Evolutionary conservation across 2,888 invertebrate genomes (phyloP).

Genomic region (Drosophila sordidula): DNA sequence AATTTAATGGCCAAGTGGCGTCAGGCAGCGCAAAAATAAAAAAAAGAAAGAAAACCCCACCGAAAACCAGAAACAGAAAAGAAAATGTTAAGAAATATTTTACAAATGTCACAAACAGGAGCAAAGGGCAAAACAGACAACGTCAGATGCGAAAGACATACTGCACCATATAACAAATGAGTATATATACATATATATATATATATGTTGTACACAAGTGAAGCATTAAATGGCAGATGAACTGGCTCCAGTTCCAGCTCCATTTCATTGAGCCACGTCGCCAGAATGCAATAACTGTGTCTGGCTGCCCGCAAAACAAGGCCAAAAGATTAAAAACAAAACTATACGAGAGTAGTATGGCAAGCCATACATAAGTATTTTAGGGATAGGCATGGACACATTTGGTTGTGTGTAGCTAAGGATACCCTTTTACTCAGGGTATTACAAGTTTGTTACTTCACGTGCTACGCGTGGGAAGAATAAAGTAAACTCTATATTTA

Average conservation of each 20-base stretch:
- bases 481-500: not conserved
- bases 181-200: slow-evolving; percentile 3
- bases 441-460: not conserved
- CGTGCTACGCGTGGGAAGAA: not conserved
- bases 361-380: no score
- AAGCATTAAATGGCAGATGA: slow-evolving; percentile 49
- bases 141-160: slow-evolving; percentile 40
- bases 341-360: not conserved
- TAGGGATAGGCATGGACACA: no score
- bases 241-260: slow-evolving; percentile 32
- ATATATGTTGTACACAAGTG: slow-evolving; percentile 26
- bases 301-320: slow-evolving; percentile 62
- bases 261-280: slow-evolving; percentile 41
- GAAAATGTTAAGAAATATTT: slow-evolving; percentile 38
- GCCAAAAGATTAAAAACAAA: slow-evolving; percentile 77
- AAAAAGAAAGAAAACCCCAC: slow-evolving; percentile 14
- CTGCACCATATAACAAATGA: slow-evolving; percentile 43
- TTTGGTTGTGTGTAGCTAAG: no score
- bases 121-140: slow-evolving; percentile 34
- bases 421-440: not conserved
- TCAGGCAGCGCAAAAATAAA: slow-evolving; percentile 43
- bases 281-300: slow-evolving; percentile 78
- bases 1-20: slow-evolving; percentile 83
- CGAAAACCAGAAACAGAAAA: slow-evolving; percentile 4
- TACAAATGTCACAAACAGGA: slow-evolving; percentile 70